Conservation (phyloP, 2,888 invertebrate genomes). For the Drosophila aldrichi region DNA sequence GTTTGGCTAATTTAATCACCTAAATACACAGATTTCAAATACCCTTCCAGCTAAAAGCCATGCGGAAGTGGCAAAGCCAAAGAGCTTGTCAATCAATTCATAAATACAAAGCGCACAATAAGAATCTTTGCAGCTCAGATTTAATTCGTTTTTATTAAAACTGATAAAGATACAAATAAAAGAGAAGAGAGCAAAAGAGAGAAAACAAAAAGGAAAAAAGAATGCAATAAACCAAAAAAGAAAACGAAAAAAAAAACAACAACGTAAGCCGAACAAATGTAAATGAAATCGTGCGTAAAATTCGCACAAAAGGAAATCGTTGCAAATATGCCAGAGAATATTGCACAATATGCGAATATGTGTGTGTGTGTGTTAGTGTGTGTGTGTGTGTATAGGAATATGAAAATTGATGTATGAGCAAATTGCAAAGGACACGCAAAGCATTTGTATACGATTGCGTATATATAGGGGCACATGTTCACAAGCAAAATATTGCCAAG, state of each 20-base stretch:
- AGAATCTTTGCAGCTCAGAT: constrained; percentile 37
- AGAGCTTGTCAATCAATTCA: constrained; percentile 52
- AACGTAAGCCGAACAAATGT: constrained; percentile 68
- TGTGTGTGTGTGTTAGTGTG: constrained; percentile 3
- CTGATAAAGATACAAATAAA: constrained; percentile 48
- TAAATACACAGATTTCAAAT: background rate
- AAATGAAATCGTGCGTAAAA: constrained; percentile 79
- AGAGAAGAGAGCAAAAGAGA: background rate
- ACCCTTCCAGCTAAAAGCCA: background rate
- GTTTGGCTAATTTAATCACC: too few species aligned
- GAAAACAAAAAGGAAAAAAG: background rate
- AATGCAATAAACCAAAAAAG: constrained; percentile 1
- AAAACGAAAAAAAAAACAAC: constrained; percentile 10
- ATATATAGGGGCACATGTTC: constrained; percentile 14
- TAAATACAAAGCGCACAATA: constrained; percentile 39
- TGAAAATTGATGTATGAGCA: constrained; percentile 76
- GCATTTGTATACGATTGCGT: constrained; percentile 42
- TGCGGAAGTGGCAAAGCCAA: background rate
- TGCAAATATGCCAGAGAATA: constrained; percentile 58
- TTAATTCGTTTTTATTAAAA: constrained; percentile 68
- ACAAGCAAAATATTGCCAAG: constrained; percentile 38
- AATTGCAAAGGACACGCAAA: constrained; percentile 76
- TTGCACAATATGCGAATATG: constrained; percentile 47
- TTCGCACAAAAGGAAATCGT: constrained; percentile 69
- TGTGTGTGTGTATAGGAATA: constrained; percentile 41